Conservation (phyloP, 2,888 invertebrate species). For the Macrophya annulata region DNA sequence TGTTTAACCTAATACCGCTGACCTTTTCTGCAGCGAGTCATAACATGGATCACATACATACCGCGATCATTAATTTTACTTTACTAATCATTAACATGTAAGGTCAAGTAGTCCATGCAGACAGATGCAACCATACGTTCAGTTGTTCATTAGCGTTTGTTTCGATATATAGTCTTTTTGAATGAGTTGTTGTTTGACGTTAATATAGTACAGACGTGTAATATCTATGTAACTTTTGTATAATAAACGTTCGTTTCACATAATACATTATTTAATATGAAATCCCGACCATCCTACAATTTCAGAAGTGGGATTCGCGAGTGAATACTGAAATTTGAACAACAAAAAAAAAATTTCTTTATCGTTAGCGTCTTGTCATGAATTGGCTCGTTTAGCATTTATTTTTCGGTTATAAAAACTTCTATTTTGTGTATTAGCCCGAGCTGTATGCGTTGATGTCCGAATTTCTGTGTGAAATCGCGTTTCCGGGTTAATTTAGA, state of each 20-base stretch:
- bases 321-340: constrained; percentile 11
- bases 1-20: too few species aligned
- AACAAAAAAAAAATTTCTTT: not conserved
- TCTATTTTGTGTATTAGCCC: constrained; percentile 7
- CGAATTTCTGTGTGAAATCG: constrained; percentile 9
- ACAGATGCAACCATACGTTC: not conserved
- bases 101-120: not conserved
- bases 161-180: too few species aligned
- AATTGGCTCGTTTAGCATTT: not conserved
- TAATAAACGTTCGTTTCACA: not conserved
- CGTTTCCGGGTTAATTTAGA: constrained; percentile 15
- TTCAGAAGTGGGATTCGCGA: constrained; percentile 17
- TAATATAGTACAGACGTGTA: not conserved
- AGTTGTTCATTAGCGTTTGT: not conserved
- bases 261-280: not conserved
- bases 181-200: not conserved
- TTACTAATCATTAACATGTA: too few species aligned
- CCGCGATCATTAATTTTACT: too few species aligned
- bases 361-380: not conserved
- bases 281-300: constrained; percentile 26
- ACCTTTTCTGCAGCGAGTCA: too few species aligned
- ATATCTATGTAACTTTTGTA: not conserved
- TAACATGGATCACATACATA: too few species aligned
- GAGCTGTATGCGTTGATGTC: constrained; percentile 22
- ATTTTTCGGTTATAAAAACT: not conserved